A percentile compares a stretch with the other conserved stretches of the same genome.
Evolutionary conservation across 92 coral and sea anemone species (phyloP).

Genomic region (Zoanthus sansibaricus): DNA sequence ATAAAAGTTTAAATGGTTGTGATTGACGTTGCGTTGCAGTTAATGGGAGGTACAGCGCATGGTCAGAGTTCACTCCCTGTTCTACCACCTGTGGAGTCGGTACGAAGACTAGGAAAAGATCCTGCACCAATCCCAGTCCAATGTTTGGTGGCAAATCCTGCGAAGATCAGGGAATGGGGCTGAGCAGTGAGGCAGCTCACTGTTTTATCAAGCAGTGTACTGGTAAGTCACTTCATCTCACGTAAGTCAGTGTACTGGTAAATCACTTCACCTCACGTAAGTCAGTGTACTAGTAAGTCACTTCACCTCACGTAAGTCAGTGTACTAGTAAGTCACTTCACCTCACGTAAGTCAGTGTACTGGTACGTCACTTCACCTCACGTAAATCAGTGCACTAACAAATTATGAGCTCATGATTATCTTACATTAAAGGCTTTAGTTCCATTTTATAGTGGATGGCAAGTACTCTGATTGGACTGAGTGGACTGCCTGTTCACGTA

Average conservation of each 20-base stretch:
- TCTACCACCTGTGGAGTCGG: slow-evolving; percentile 97
- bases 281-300: slow-evolving; percentile 84
- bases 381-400: too few species aligned
- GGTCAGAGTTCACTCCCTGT: slow-evolving; percentile 93
- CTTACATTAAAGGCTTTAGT: background rate
- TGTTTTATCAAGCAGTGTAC: slow-evolving; percentile 91
- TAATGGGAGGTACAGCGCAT: slow-evolving; percentile 86
- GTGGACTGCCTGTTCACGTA: slow-evolving; percentile 83
- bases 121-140: slow-evolving; percentile 85
- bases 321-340: slow-evolving; percentile 73
- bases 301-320: slow-evolving; percentile 23
- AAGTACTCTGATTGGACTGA: slow-evolving; percentile 82
- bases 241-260: slow-evolving; percentile 78
- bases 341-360: too few species aligned
- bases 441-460: slow-evolving; percentile 72
- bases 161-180: slow-evolving; percentile 93
- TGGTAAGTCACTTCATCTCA: slow-evolving; percentile 57
- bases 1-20: background rate
- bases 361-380: too few species aligned
- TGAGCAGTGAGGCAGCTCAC: slow-evolving; percentile 77
- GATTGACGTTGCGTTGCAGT: slow-evolving; percentile 43
- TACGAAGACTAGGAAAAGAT: slow-evolving; percentile 83
- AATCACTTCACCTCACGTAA: slow-evolving; percentile 17
- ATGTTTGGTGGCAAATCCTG: slow-evolving; percentile 93
- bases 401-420: background rate